phyloP scores from a whole-genome alignment of 53 echinoderm and acorn worm genomes.

The Mesocentrotus franciscanus region DNA sequence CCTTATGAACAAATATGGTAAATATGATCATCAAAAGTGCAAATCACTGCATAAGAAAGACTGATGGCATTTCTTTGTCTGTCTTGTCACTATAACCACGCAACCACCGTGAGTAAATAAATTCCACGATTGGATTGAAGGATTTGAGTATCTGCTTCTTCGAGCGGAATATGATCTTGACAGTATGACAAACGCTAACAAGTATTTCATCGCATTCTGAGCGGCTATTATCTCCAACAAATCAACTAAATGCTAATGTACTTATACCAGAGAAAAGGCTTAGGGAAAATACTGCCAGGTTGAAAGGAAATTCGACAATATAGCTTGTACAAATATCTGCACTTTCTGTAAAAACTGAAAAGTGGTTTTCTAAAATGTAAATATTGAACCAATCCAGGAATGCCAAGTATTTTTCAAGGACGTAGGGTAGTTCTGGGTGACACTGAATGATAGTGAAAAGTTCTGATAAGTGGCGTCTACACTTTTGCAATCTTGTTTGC shows the following conservation, averaged over 20 bases:
- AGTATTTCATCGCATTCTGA: neutral
- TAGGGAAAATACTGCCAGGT: neutral
- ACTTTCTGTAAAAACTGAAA: slow-evolving; percentile 13
- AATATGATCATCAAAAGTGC: neutral
- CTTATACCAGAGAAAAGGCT: neutral
- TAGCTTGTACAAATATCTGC: slow-evolving; percentile 5
- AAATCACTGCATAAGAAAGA: neutral
- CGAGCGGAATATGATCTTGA: neutral
- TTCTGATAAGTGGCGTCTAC: neutral
- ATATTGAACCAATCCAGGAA: neutral
- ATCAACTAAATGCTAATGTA: slow-evolving; percentile 21
- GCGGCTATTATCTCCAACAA: neutral
- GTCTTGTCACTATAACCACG: neutral
- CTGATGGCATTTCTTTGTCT: neutral
- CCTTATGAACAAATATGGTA: neutral
- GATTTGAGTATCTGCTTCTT: neutral
- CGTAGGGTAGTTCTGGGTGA: neutral
- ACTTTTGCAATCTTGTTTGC: neutral
- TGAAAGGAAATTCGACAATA: neutral
- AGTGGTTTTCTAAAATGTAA: slow-evolving; percentile 26
- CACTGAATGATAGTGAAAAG: neutral
- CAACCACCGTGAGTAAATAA: neutral
- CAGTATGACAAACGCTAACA: neutral
- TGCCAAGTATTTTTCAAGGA: slow-evolving; percentile 24
- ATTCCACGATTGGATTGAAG: neutral